A percentile compares a stretch with the other conserved stretches of the same genome.
phyloP scores from a whole-genome alignment of 2,797 vertebrate genomes.

The Falco columbarius region DNA sequence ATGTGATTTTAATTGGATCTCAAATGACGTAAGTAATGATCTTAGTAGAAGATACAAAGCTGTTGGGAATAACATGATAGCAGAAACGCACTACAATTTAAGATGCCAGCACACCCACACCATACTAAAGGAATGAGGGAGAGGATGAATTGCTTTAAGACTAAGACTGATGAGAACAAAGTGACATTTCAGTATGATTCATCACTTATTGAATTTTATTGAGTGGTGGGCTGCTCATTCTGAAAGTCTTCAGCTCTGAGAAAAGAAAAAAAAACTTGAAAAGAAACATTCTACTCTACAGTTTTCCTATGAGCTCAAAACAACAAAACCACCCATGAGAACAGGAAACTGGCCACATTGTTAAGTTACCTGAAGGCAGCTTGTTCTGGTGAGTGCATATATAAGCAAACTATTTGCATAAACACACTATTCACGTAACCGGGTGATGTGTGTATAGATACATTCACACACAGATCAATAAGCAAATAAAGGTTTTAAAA shows the following conservation, averaged over 20 bases:
- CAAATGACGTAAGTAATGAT: background rate
- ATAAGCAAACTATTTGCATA: background rate
- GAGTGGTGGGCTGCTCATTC: conserved; percentile 16
- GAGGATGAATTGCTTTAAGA: conserved; percentile 29
- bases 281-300: background rate
- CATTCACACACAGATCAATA: background rate
- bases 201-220: conserved; percentile 2
- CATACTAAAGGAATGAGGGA: background rate
- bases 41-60: background rate
- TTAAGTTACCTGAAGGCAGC: background rate
- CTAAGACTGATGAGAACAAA: conserved; percentile 48
- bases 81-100: background rate
- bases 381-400: background rate
- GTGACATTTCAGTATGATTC: conserved; percentile 44
- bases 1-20: background rate
- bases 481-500: conserved; percentile 20
- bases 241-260: background rate
- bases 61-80: background rate
- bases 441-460: background rate
- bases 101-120: background rate
- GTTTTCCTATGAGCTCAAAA: background rate
- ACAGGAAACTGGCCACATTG: background rate
- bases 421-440: background rate
- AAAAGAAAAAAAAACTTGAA: background rate
- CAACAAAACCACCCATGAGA: background rate